phyloP scores from a whole-genome alignment of 2,113 vertebrate species.

The Mustela nigripes region DNA sequence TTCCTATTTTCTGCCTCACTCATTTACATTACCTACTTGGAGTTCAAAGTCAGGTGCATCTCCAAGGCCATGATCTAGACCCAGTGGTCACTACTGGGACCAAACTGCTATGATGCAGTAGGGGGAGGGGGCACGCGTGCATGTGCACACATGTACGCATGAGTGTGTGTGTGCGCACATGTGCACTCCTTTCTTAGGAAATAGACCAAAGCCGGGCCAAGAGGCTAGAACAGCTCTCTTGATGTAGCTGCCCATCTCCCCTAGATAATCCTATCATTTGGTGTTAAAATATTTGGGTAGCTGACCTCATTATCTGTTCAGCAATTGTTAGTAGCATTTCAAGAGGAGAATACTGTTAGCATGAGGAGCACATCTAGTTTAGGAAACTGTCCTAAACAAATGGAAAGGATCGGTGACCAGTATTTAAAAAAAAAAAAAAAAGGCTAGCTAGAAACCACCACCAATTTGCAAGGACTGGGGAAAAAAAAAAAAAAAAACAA shows the following conservation, averaged over 20 bases:
- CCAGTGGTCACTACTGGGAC: not conserved
- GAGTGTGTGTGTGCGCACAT: too few species aligned
- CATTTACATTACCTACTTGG: not conserved
- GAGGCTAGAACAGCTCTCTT: not conserved
- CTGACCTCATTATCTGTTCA: not conserved
- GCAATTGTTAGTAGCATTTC: not conserved
- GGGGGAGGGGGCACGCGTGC: not conserved
- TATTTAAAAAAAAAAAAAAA: conserved; percentile 54
- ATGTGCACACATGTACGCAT: not conserved
- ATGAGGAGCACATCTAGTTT: not conserved
- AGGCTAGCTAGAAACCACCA: not conserved
- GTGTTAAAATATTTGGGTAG: not conserved
- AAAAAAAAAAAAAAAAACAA: not conserved
- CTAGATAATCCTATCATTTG: not conserved
- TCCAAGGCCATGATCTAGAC: not conserved
- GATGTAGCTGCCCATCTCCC: not conserved
- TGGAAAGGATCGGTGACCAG: not conserved
- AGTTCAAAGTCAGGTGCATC: not conserved
- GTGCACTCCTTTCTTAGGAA: not conserved
- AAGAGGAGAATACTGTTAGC: not conserved
- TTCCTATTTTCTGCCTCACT: not conserved
- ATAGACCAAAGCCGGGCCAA: not conserved
- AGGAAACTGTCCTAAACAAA: not conserved
- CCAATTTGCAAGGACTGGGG: not conserved
- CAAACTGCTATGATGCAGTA: not conserved